Percentiles rank a stretch among this genome's conserved stretches.
Evolutionary conservation across 2,113 vertebrate genomes (phyloP).

Genomic region (Syngnathus typhle): DNA sequence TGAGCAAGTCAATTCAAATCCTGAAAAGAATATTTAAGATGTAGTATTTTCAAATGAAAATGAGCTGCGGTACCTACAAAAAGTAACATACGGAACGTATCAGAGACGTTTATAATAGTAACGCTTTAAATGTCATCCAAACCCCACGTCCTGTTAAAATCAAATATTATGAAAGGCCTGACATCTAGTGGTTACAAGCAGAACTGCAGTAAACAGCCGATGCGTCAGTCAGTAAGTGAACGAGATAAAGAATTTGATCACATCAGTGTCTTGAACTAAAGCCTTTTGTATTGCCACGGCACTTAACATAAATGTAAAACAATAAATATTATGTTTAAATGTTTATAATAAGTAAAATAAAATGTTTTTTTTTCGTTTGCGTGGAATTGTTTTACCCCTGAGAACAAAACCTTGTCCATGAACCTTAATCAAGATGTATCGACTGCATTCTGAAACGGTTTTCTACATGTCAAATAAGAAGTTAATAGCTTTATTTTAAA

Average conservation of each 20-base stretch:
- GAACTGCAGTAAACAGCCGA: conserved; percentile 1
- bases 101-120: neutral
- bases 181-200: conserved; percentile 44
- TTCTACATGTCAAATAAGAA: neutral
- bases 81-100: neutral
- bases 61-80: too few relatives aligned
- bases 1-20: too few relatives aligned
- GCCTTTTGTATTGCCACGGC: neutral
- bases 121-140: neutral
- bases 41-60: neutral
- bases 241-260: neutral
- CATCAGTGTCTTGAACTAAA: neutral
- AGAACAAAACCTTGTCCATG: neutral
- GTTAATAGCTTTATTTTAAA: neutral
- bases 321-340: too few relatives aligned
- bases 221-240: neutral
- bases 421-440: neutral
- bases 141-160: neutral
- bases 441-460: neutral
- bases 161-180: conserved; percentile 12
- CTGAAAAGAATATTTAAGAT: neutral
- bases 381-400: neutral
- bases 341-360: too few relatives aligned
- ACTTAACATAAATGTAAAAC: neutral
- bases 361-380: too few relatives aligned